Evolutionary conservation across 2,113 vertebrate genomes (phyloP), one percentile per base, ranked within the genome.

Genomic region (Laticauda colubrina): DNA sequence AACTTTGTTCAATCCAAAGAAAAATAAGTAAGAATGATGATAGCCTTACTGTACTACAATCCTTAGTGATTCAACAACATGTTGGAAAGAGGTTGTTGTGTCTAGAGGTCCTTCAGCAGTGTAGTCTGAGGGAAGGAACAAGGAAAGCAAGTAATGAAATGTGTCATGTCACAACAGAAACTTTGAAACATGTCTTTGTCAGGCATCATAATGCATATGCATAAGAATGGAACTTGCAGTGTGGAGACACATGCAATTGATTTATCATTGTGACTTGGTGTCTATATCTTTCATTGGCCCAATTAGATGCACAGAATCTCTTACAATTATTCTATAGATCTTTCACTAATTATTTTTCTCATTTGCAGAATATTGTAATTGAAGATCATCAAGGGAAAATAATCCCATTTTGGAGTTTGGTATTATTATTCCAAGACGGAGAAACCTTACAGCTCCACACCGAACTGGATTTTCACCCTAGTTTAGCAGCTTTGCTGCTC

Each of bases 401-500:
- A 93, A 75, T 96, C 89, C 34, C 87, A 91, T 91, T 90, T 95
- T 96, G 96, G 96, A 96, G 90, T 89, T 95, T 96, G 96, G 9
- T n/a, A 93, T 85, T 89, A 94, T 94, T 95, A 90, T 93, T 96
- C 92, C 91, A 94, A 96, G 85, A 51, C 85, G 94, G 92, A 95
- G 93, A 81, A 92, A 95, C 96, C 7, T 91, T 64, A 90, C 91
- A 89, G 39, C 91, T 93, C 96, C 95, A 95, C 87, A 92, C 95
- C 94, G 93, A 96, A 96, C 94, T 96, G 96, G 95, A 96, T 97
- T 98, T 98, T 97, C 97, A 98, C 97, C 98, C 97, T 97, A 97
- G 98, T 98, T 93, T 55, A 97, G 98, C 98, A 98, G 98, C 98
- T 97, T 97, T 97, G 98, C 99, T 99, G 98, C 98, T 98, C 97